A percentile compares a stretch with the other conserved stretches of the same genome.
Evolutionary conservation across 2,888 invertebrate genomes (phyloP).

Genomic region (Thymelicus acteon): DNA sequence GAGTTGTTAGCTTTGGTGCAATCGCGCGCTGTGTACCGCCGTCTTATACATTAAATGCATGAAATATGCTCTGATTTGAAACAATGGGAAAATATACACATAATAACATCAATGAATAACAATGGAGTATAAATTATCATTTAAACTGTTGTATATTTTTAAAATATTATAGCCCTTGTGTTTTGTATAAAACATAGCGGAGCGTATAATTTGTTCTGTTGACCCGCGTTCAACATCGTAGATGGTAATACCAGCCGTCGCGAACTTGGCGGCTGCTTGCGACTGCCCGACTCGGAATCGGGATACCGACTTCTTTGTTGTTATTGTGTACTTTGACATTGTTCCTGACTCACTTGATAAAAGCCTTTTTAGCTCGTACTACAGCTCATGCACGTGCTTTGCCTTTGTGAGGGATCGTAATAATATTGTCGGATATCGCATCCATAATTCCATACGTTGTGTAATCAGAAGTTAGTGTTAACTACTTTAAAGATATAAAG

Average conservation of each 20-base stretch:
- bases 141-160: constrained; percentile 84
- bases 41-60: constrained; percentile 81
- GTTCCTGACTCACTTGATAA: no score
- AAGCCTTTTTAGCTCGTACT: no score
- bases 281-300: no score
- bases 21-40: constrained; percentile 53
- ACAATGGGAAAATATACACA: constrained; percentile 85
- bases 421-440: no score
- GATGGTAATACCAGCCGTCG: constrained; percentile 43
- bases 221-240: constrained; percentile 48
- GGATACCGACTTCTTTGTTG: no score
- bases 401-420: no score
- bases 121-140: constrained; percentile 85
- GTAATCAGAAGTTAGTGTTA: no score
- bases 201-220: constrained; percentile 63
- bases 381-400: no score
- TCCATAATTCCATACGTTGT: no score
- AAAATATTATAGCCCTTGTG: constrained; percentile 81
- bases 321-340: no score
- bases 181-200: constrained; percentile 63
- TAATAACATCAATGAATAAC: constrained; percentile 85
- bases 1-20: constrained; percentile 13
- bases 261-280: background rate
- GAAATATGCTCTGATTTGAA: constrained; percentile 85
- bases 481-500: no score